These are phyloP conservation scores for Chalcis sispes DNA, from an alignment of 2,888 invertebrate species.

Conservation along the genomic window DNA sequence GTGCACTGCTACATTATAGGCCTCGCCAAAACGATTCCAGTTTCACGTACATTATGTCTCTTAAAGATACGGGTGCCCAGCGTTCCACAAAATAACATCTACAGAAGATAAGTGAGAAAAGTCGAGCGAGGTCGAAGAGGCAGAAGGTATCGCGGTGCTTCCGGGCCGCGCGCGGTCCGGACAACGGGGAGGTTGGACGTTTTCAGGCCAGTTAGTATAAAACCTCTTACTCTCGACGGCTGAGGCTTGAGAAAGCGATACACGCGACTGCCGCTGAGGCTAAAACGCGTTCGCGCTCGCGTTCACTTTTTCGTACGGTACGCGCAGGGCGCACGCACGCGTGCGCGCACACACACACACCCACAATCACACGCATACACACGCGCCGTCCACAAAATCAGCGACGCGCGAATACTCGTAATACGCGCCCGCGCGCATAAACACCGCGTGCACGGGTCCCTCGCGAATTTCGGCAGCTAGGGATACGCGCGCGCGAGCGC, in stretches of 20 bases:
- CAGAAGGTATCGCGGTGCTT: constrained; percentile 55
- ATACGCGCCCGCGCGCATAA: too few species aligned
- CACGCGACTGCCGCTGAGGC: constrained; percentile 44
- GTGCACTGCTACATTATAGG: too few species aligned
- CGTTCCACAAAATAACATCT: too few species aligned
- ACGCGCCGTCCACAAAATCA: too few species aligned
- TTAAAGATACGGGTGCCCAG: too few species aligned
- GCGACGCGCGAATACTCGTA: too few species aligned
- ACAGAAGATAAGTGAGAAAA: background rate
- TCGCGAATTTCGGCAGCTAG: background rate
- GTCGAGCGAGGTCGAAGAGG: background rate
- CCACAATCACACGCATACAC: too few species aligned
- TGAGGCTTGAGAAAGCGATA: constrained; percentile 64
- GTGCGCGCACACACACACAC: background rate
- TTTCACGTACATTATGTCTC: too few species aligned
- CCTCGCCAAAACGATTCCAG: too few species aligned
- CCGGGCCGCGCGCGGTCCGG: constrained; percentile 53
- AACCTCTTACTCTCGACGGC: too few species aligned
- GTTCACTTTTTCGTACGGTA: constrained; percentile 63
- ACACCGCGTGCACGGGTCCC: background rate
- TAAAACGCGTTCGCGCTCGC: constrained; percentile 60
- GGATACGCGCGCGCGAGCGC: background rate
- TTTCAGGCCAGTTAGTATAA: constrained; percentile 64
- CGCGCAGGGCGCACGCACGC: background rate
- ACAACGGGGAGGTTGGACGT: constrained; percentile 59